Percentiles rank a stretch among this genome's conserved stretches.
Conservation (phyloP, 92 coral and sea anemone species). For the Ricordea florida region DNA sequence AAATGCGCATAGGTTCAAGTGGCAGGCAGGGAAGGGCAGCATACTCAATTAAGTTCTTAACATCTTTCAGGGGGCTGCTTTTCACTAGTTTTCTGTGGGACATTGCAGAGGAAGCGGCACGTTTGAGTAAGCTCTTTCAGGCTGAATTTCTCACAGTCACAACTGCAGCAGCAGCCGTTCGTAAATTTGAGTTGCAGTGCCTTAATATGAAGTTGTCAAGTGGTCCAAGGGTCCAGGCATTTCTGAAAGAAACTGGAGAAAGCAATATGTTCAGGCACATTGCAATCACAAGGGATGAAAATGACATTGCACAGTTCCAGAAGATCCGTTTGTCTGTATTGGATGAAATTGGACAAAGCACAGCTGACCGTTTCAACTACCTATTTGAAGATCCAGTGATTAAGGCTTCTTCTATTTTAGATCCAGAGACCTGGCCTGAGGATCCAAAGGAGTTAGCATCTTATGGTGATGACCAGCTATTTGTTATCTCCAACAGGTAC, state of each 20-base stretch:
- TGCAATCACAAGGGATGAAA: conserved; percentile 12
- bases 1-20: not conserved
- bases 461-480: not conserved
- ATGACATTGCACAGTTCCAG: conserved; percentile 24
- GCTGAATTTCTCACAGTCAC: conserved; percentile 41
- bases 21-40: not conserved
- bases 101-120: conserved; percentile 22
- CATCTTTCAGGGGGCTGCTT: conserved; percentile 13
- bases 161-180: conserved; percentile 34
- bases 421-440: conserved; percentile 14
- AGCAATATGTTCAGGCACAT: conserved; percentile 28
- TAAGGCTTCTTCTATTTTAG: conserved; percentile 30
- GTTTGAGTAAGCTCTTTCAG: conserved; percentile 30
- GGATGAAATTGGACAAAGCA: conserved; percentile 45
- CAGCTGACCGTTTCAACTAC: conserved; percentile 21
- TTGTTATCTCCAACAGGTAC: not conserved
- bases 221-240: conserved; percentile 8
- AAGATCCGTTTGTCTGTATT: conserved; percentile 18
- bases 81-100: not conserved
- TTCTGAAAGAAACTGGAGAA: conserved; percentile 22
- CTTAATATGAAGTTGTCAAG: not conserved
- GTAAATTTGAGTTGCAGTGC: conserved; percentile 10
- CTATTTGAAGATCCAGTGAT: conserved; percentile 28
- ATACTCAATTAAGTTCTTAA: conserved; percentile 5
- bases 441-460: not conserved